phyloP scores from a whole-genome alignment of 1,140 invertebrate genomes.

The Macrobrachium rosenbergii region DNA sequence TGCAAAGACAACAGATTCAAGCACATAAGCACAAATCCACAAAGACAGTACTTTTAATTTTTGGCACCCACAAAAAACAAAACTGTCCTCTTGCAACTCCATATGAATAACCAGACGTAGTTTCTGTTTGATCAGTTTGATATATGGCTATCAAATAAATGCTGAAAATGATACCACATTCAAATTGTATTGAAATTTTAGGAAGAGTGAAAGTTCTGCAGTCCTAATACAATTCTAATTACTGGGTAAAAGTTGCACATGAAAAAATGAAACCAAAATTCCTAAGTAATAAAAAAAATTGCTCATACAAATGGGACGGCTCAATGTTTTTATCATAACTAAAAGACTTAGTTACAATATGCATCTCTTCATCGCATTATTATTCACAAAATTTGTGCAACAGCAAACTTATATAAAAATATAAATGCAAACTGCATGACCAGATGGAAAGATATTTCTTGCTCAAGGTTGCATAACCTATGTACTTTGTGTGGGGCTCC shows the following conservation, averaged over 20 bases:
- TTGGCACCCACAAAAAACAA: constrained; percentile 52
- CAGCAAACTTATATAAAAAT: constrained; percentile 26
- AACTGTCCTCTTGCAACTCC: constrained; percentile 36
- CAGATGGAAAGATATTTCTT: constrained; percentile 21
- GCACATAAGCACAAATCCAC: constrained; percentile 45
- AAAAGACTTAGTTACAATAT: constrained; percentile 21
- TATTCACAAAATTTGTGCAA: neutral
- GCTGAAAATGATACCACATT: too few relatives aligned
- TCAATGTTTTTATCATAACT: too few relatives aligned
- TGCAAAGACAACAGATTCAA: constrained; percentile 50
- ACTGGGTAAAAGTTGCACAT: too few relatives aligned
- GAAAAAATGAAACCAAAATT: too few relatives aligned
- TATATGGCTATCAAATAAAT: neutral
- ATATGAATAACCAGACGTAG: constrained; percentile 38
- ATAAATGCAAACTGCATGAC: constrained; percentile 49
- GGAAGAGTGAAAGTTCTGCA: too few relatives aligned
- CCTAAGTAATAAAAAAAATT: too few relatives aligned
- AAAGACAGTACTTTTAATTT: constrained; percentile 48
- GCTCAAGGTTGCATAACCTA: neutral
- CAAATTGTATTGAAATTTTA: too few relatives aligned
- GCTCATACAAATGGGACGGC: too few relatives aligned
- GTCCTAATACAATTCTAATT: too few relatives aligned
- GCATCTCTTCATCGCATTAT: neutral
- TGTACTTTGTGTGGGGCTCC: constrained; percentile 5
- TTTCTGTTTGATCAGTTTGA: constrained; percentile 13